Evolutionary conservation across 2,888 invertebrate species (phyloP), one percentile per base, ranked within the genome.

Genomic region (Fragum whitleyi): DNA sequence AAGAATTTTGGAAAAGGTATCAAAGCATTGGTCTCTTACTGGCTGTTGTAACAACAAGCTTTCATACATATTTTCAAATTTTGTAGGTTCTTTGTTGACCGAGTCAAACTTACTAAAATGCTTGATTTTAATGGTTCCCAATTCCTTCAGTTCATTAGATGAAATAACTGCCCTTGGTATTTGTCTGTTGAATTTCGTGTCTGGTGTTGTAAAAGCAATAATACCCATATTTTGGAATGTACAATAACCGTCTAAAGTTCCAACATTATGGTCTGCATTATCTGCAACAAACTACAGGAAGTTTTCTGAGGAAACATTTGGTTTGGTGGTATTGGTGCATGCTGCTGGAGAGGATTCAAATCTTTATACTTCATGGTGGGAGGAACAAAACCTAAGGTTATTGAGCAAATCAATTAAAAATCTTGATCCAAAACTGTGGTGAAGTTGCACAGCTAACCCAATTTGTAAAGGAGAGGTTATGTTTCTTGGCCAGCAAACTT

Each of bases 281-380:
- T 90, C 90, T 51, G 88, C 89, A n/a, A 81, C 84, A 72, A 79
- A 89, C 77, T 88, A 88, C 6, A 89, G 42, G 59, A 79, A 88
- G 5, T 74, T 32, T 9, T 76, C 79, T 36, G 73, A 55, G 23
- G 47, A 53, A 26, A 69, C 74, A 9, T 16, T 26, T 9, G 72
- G 77, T 26, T 55, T 72, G 29, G 21, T 21, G 2, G 57, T 36
- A 28, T 67, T 23, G n/a, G 28, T 32, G 16, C 21, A 14, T 1
- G 26, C 57, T 19, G 72, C 67, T 23, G 77, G 71, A 65, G n/a
- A 71, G 53, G 5, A 7, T 65, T 77, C 77, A 55, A 53, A 77
- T 55, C 47, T 29, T 19, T 65, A 55, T n/a, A 76, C 61, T 47
- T 76, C 87, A 0, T 19, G 26, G 74, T 89, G 83, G 0, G 85